phyloP scores from a whole-genome alignment of 1,140 invertebrate genomes.

The Linepithema humile region DNA sequence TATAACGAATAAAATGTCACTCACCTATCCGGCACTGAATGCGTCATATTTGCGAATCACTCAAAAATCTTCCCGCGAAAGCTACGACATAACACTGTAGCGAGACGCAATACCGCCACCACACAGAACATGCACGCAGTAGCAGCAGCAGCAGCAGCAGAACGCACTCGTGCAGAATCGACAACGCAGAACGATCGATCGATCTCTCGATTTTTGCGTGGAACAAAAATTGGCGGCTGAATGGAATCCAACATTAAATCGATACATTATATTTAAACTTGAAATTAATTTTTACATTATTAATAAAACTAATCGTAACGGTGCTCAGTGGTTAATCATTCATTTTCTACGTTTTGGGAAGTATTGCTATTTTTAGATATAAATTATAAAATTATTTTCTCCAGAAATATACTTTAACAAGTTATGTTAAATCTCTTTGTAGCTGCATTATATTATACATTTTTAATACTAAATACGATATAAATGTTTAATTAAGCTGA shows the following conservation, averaged over 20 bases:
- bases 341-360: too few species aligned
- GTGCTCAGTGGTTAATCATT: too few species aligned
- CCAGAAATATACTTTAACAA: too few species aligned
- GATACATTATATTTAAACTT: too few species aligned
- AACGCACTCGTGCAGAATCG: conserved; percentile 54
- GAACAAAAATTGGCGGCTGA: not conserved
- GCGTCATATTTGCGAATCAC: conserved; percentile 66
- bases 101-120: conserved; percentile 61
- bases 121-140: conserved; percentile 57
- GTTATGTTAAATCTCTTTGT: too few species aligned
- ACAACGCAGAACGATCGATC: conserved; percentile 59
- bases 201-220: conserved; percentile 63
- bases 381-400: too few species aligned
- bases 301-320: too few species aligned
- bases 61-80: conserved; percentile 54
- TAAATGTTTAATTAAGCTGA: too few species aligned
- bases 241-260: not conserved
- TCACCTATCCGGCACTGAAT: conserved; percentile 75
- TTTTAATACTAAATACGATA: too few species aligned
- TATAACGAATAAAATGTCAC: conserved; percentile 21
- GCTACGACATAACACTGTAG: conserved; percentile 62
- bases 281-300: too few species aligned
- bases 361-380: too few species aligned
- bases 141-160: conserved; percentile 37
- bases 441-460: too few species aligned